phyloP scores from a whole-genome alignment of 2,888 invertebrate species.

The Platycnemis pennipes region DNA sequence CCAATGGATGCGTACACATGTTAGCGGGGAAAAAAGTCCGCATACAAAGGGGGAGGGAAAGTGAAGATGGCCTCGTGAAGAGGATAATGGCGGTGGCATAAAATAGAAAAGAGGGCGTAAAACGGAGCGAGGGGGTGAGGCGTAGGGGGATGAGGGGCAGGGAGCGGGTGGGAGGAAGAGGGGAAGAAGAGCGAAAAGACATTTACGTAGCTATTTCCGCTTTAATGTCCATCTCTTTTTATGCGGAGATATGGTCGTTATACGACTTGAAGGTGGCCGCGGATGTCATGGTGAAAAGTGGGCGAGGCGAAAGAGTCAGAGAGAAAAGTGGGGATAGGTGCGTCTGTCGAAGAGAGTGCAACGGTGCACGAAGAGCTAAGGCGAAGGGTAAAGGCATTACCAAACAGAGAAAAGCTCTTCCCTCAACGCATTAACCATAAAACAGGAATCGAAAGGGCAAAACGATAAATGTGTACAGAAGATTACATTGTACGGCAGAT shows the following conservation, averaged over 20 bases:
- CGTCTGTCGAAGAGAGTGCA: neutral
- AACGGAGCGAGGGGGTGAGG: neutral
- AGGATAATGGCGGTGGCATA: conserved; percentile 39
- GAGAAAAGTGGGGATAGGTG: neutral
- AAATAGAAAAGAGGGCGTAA: conserved; percentile 2
- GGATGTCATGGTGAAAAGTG: neutral
- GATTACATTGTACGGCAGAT: too few species aligned
- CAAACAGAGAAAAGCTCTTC: neutral
- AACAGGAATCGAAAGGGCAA: too few species aligned
- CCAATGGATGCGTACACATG: neutral
- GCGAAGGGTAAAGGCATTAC: neutral
- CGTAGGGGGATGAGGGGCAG: neutral
- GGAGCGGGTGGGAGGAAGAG: neutral
- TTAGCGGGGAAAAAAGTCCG: neutral
- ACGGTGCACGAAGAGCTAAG: neutral
- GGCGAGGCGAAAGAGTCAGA: neutral
- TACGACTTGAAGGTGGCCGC: conserved; percentile 30
- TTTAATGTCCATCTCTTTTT: conserved; percentile 66
- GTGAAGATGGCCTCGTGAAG: conserved; percentile 60
- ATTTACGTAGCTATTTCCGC: conserved; percentile 62
- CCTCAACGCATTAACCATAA: too few species aligned
- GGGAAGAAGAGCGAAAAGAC: conserved; percentile 53
- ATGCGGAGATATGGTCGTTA: conserved; percentile 61
- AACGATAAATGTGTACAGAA: too few species aligned
- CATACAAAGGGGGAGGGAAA: neutral